Evolutionary conservation across 2,797 vertebrate genomes (phyloP).

Genomic region (Orestias chungarensis): DNA sequence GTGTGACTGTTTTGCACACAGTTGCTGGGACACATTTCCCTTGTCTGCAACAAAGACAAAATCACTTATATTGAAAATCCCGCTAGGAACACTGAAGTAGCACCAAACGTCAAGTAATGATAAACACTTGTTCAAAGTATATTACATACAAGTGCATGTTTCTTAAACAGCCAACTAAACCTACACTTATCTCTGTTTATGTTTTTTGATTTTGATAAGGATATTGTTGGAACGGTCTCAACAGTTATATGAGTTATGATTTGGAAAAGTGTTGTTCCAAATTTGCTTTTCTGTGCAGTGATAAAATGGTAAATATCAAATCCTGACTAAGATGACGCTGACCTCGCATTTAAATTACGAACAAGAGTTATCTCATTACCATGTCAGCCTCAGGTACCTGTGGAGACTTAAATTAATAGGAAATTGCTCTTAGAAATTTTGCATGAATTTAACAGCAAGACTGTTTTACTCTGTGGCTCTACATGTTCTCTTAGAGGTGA

Average conservation of each 20-base stretch:
- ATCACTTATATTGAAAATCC: not conserved
- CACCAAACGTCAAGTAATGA: not conserved
- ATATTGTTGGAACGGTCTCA: not conserved
- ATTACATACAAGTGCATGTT: not conserved
- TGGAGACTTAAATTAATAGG: slow-evolving; percentile 50
- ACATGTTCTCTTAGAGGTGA: slow-evolving; percentile 39
- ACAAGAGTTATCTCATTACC: slow-evolving; percentile 55
- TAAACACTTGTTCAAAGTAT: not conserved
- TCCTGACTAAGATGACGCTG: slow-evolving; percentile 36
- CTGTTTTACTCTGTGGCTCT: slow-evolving; percentile 13
- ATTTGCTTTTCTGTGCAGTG: not conserved
- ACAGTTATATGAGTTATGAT: not conserved
- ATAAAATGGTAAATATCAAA: slow-evolving; percentile 23
- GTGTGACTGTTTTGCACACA: not conserved
- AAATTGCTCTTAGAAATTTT: slow-evolving; percentile 40
- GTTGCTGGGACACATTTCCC: not conserved
- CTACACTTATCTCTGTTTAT: accelerated
- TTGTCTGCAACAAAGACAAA: not conserved
- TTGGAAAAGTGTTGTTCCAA: slow-evolving; percentile 1
- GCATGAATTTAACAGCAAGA: slow-evolving; percentile 45
- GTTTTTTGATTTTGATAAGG: slow-evolving; percentile 4
- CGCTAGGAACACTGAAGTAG: too few relatives aligned
- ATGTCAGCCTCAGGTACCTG: slow-evolving; percentile 50
- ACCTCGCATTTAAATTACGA: slow-evolving; percentile 39
- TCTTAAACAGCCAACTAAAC: not conserved